Percentiles rank a stretch among this genome's conserved stretches.
phyloP scores from a whole-genome alignment of 2,797 vertebrate species.

The Enoplosus armatus region DNA sequence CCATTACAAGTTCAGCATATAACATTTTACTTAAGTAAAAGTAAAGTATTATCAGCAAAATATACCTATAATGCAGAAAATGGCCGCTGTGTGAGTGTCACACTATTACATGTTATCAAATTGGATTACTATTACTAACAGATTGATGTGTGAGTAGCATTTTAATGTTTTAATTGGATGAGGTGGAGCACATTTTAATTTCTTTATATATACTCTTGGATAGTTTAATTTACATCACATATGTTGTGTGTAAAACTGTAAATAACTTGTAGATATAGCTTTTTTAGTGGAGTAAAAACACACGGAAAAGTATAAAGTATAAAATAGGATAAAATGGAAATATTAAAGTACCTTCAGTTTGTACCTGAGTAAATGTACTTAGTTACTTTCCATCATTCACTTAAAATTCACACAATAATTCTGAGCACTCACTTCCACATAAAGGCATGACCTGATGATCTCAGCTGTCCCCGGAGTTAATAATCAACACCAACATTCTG shows the following conservation, averaged over 20 bases:
- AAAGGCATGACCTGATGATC: not conserved
- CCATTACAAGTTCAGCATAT: not conserved
- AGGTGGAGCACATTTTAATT: not conserved
- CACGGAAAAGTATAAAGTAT: no score
- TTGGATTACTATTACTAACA: not conserved
- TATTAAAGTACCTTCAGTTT: not conserved
- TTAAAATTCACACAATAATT: not conserved
- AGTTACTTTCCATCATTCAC: not conserved
- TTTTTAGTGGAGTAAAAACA: not conserved
- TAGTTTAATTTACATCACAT: not conserved
- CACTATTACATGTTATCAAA: not conserved
- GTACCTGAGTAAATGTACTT: not conserved
- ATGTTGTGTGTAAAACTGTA: not conserved
- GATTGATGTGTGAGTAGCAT: not conserved
- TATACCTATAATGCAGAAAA: not conserved
- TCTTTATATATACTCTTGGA: not conserved
- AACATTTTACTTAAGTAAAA: not conserved
- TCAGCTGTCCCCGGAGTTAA: not conserved
- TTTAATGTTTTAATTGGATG: not conserved
- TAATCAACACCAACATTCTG: not conserved
- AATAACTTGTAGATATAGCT: no score
- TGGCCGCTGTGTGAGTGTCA: not conserved
- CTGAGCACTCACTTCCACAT: not conserved
- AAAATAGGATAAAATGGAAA: not conserved
- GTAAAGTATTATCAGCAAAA: not conserved